Base-by-base conservation (phyloP, 2,888 invertebrate genomes). In the Drosophila siamana region DNA sequence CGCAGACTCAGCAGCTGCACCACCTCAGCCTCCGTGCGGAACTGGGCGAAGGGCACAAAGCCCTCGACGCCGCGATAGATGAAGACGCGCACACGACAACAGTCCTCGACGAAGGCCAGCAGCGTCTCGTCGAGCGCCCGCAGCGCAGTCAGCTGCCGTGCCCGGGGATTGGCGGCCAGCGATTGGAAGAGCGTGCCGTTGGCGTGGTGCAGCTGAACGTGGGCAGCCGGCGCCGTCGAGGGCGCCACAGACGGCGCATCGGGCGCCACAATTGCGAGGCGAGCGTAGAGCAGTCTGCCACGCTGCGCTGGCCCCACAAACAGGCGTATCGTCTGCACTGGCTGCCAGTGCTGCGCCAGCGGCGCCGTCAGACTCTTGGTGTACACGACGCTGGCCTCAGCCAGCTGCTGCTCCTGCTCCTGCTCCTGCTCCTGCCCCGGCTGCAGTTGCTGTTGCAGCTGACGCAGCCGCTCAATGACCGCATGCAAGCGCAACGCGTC, bases 171-270 rank as follows among this genome's bases (percentile, higher is more conserved):
- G 0, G 93, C 91, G 4, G 91, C 78, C 55, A 95, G 91, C 50
- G 93, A 93, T 74, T 94, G 94, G 70, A 93, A 92, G 15, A 94
- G 76, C 47, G 91, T 92, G 2, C 92, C 93, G 11, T 87, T 88
- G 5, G 90, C 74, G 1, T 92, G 86, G 80, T 94, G 92, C 69
- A 92, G 90, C 76, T 93, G 83, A 5, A 85, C 68, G 48, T 74
- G 69, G 16, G 87, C 82, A 8, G 62, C 51, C 0, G 82, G 76
- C 2, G 74, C 75, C 0, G 71, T 54, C 1, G 79, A 77, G 7
- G 83, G 78, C 0, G 84, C 81, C 5, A 93, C 88, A 8, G 86
- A 89, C 3, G 86, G 82, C 1, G 54, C 71, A 1, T 36, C 28
- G 0, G 47, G 19, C 0, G 63, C 36, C 0, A 81, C 66, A 3